Evolutionary conservation across 2,113 vertebrate genomes (phyloP).

Genomic region (Probosciger aterrimus): DNA sequence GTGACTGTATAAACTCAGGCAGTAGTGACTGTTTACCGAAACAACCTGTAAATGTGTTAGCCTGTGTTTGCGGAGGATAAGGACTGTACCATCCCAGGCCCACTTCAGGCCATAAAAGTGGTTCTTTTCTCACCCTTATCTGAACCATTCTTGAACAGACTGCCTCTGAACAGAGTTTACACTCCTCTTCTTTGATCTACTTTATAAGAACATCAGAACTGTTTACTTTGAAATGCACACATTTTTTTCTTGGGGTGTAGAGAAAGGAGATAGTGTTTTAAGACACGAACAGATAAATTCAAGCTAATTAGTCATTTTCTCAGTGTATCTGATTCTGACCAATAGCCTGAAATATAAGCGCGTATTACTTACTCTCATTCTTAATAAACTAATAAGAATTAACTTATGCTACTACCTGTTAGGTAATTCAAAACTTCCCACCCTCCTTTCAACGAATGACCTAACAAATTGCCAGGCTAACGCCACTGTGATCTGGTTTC

Average conservation of each 20-base stretch:
- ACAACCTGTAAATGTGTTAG: slow-evolving; percentile 53
- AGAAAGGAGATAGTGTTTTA: neutral
- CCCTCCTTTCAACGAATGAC: neutral
- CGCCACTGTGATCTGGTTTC: accelerated
- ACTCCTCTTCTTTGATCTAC: slow-evolving; percentile 59
- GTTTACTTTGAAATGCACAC: slow-evolving; percentile 65
- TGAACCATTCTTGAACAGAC: slow-evolving; percentile 12
- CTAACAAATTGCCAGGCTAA: neutral
- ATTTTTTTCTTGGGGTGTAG: neutral
- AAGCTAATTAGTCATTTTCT: neutral
- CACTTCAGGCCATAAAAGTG: slow-evolving; percentile 3
- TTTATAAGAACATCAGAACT: slow-evolving; percentile 52
- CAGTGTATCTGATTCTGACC: neutral
- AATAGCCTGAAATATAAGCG: neutral
- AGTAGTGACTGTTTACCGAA: slow-evolving; percentile 30
- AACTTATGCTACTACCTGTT: neutral
- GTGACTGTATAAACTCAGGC: slow-evolving; percentile 23
- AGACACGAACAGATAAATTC: neutral
- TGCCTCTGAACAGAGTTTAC: slow-evolving; percentile 36
- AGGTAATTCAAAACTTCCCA: neutral
- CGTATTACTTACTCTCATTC: neutral
- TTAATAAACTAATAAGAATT: neutral
- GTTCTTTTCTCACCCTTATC: slow-evolving; percentile 51
- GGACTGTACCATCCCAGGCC: slow-evolving; percentile 1
- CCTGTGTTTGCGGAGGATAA: slow-evolving; percentile 42